phyloP scores from a whole-genome alignment of 2,888 invertebrate species.

The Cremastinae sp. region DNA sequence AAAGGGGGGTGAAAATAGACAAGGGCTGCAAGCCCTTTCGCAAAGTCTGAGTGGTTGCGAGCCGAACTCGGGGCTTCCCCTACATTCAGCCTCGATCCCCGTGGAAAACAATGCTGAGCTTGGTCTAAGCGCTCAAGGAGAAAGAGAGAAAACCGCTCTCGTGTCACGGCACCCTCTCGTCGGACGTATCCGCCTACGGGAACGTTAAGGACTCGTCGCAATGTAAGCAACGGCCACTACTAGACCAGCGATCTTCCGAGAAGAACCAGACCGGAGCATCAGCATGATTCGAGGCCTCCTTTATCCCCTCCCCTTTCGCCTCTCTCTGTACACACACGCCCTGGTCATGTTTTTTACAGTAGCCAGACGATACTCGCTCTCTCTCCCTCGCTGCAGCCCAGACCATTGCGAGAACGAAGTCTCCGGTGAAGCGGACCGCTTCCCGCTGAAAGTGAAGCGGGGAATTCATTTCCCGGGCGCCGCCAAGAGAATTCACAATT shows the following conservation, averaged over 20 bases:
- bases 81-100: conserved; percentile 57
- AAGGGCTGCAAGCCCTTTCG: conserved; percentile 70
- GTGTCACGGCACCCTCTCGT: conserved; percentile 37
- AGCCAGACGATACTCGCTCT: conserved; percentile 77
- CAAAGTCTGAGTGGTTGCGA: conserved; percentile 69
- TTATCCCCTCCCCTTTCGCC: neutral
- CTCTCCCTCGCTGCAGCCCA: conserved; percentile 50
- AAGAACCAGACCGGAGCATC: conserved; percentile 51
- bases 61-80: conserved; percentile 39
- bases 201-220: conserved; percentile 71
- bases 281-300: conserved; percentile 18
- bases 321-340: conserved; percentile 22
- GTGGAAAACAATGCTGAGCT: conserved; percentile 70
- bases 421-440: conserved; percentile 30
- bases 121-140: conserved; percentile 27
- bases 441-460: conserved; percentile 19
- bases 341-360: conserved; percentile 77
- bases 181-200: conserved; percentile 66
- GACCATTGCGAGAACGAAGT: conserved; percentile 11
- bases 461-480: too few species aligned
- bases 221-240: conserved; percentile 73
- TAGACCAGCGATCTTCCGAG: conserved; percentile 46
- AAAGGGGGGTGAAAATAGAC: conserved; percentile 61
- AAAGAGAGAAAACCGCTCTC: conserved; percentile 35
- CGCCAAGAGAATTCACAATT: neutral